These are phyloP conservation scores for Drosophila eohydei DNA, from an alignment of 2,888 invertebrate genomes.

Conservation along the genomic window DNA sequence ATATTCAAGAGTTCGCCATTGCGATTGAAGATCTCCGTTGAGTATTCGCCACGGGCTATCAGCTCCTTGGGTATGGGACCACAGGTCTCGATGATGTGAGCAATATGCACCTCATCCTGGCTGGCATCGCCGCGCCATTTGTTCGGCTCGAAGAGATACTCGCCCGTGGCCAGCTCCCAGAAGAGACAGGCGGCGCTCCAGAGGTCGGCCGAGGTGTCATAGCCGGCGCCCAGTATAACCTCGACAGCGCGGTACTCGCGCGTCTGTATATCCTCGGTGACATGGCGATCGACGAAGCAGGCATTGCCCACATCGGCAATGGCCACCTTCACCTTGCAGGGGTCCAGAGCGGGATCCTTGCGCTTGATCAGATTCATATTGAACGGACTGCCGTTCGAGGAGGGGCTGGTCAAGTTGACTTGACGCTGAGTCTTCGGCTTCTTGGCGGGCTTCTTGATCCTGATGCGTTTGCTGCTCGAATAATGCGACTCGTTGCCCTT, in stretches of 20 bases:
- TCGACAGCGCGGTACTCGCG: slow-evolving; percentile 98
- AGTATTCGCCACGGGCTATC: slow-evolving; percentile 95
- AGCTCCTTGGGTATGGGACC: slow-evolving; percentile 97
- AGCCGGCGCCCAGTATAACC: slow-evolving; percentile 97
- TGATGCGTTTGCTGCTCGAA: background rate
- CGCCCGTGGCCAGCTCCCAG: slow-evolving; percentile 99
- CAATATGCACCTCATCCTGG: slow-evolving; percentile 98
- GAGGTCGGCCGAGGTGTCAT: slow-evolving; percentile 98
- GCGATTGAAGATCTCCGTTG: slow-evolving; percentile 96
- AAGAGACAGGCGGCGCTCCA: slow-evolving; percentile 99
- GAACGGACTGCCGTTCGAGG: background rate
- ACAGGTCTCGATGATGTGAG: slow-evolving; percentile 98
- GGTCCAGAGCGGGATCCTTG: slow-evolving; percentile 92
- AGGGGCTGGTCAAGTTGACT: background rate
- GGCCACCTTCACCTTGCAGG: slow-evolving; percentile 95
- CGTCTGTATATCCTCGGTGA: slow-evolving; percentile 99
- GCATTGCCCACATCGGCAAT: slow-evolving; percentile 99
- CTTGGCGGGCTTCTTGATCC: background rate
- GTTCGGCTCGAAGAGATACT: slow-evolving; percentile 99
- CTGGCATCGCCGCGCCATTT: slow-evolving; percentile 93
- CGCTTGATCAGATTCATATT: slow-evolving; percentile 20
- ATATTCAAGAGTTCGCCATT: slow-evolving; percentile 97
- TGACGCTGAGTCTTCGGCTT: background rate
- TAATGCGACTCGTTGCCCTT: background rate
- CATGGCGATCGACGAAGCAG: slow-evolving; percentile 98